These are phyloP conservation scores for Lamproptera curius DNA, from an alignment of 2,888 invertebrate species.

Conservation along the genomic window DNA sequence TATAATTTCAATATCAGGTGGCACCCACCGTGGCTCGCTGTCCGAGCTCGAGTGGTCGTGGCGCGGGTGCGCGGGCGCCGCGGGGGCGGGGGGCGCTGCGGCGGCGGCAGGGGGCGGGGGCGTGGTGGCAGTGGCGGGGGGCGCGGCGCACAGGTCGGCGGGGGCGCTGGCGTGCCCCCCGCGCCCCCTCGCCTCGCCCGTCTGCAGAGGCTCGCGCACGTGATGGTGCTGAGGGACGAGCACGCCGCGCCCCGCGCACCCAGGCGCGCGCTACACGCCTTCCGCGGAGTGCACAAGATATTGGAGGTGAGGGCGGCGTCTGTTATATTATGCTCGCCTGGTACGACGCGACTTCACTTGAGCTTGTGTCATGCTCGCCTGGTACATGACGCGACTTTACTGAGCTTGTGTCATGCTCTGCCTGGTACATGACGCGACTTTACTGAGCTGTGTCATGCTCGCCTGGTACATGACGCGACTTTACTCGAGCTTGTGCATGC, in stretches of 20 bases:
- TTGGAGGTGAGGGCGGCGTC: constrained; percentile 80
- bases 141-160: constrained; percentile 34
- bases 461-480: too few relatives aligned
- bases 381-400: too few relatives aligned
- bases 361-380: too few relatives aligned
- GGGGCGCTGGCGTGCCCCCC: constrained; percentile 38
- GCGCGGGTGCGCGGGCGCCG: constrained; percentile 66
- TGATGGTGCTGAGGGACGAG: constrained; percentile 91
- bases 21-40: constrained; percentile 84
- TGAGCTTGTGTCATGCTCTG: too few relatives aligned
- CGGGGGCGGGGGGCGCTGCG: constrained; percentile 21
- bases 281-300: constrained; percentile 90
- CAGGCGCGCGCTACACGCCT: constrained; percentile 85
- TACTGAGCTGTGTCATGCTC: too few relatives aligned
- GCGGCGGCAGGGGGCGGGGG: constrained; percentile 33
- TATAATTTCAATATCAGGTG: constrained; percentile 26
- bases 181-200: constrained; percentile 58
- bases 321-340: too few relatives aligned
- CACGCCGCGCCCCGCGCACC: constrained; percentile 83
- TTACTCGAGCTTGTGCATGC: too few relatives aligned
- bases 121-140: constrained; percentile 18
- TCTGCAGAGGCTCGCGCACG: constrained; percentile 86
- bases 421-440: too few relatives aligned
- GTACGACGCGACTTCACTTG: too few relatives aligned
- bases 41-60: constrained; percentile 83